These are phyloP conservation scores for Lasius fuliginosus DNA, from an alignment of 2,888 invertebrate genomes.

Conservation along the genomic window DNA sequence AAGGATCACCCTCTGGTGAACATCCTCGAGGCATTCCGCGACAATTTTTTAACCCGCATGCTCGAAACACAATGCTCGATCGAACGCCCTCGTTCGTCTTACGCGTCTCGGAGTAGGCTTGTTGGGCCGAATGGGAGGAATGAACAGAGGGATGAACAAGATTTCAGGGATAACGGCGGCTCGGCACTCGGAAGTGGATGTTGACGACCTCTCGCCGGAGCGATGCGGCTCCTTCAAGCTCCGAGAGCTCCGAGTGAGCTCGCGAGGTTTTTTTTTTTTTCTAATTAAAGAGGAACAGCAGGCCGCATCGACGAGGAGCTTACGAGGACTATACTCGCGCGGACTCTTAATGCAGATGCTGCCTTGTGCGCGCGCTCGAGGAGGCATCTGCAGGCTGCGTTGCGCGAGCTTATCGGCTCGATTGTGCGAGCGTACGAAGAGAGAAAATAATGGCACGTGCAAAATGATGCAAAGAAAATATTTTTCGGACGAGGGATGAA, in stretches of 20 bases:
- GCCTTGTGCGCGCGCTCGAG: conserved; percentile 22
- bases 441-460: not conserved
- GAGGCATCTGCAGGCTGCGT: conserved; percentile 13
- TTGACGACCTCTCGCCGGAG: conserved; percentile 62
- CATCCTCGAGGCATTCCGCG: not conserved
- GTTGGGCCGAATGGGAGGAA: not conserved
- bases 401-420: conserved; percentile 42
- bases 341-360: conserved; percentile 25
- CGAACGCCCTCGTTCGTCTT: conserved; percentile 8
- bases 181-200: conserved; percentile 72
- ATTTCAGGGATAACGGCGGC: conserved; percentile 74
- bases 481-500: not conserved
- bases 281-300: conserved; percentile 75
- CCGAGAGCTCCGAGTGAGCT: conserved; percentile 56
- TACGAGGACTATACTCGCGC: conserved; percentile 27
- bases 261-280: conserved; percentile 75
- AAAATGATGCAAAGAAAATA: not conserved
- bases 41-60: conserved; percentile 35
- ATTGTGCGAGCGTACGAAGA: not conserved
- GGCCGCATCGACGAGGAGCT: conserved; percentile 47
- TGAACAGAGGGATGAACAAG: conserved; percentile 71
- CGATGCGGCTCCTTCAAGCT: conserved; percentile 49
- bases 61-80: conserved; percentile 52
- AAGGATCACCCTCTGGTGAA: conserved; percentile 36
- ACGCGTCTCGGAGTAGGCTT: not conserved